A percentile compares a stretch with the other conserved stretches of the same genome.
Evolutionary conservation across 2,797 vertebrate species (phyloP).

Genomic region (Brotula barbata): DNA sequence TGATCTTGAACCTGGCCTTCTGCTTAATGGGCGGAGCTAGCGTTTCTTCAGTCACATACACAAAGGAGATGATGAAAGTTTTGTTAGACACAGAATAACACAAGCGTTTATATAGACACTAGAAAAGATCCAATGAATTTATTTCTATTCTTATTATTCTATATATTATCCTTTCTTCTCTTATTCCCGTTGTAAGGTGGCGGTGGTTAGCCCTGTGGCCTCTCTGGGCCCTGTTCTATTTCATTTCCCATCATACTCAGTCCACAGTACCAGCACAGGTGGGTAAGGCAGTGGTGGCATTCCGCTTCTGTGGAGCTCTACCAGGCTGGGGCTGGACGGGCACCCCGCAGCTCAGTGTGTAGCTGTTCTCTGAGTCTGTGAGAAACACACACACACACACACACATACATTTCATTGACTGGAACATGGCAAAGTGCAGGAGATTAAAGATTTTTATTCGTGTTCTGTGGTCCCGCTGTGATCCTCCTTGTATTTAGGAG

Average conservation of each 20-base stretch:
- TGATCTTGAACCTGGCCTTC: slow-evolving; percentile 94
- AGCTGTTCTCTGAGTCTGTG: slow-evolving; percentile 92
- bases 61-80: slow-evolving; percentile 13
- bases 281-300: slow-evolving; percentile 68
- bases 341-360: slow-evolving; percentile 89
- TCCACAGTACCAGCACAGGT: slow-evolving; percentile 81
- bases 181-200: too few relatives aligned
- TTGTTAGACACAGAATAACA: not conserved
- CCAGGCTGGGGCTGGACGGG: slow-evolving; percentile 81
- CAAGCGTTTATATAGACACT: too few relatives aligned
- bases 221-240: not conserved
- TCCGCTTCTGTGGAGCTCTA: slow-evolving; percentile 81
- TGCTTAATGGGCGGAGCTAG: slow-evolving; percentile 86
- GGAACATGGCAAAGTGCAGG: slow-evolving; percentile 15
- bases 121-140: too few relatives aligned
- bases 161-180: too few relatives aligned
- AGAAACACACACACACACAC: slow-evolving; percentile 18
- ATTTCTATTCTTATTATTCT: too few relatives aligned
- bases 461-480: slow-evolving; percentile 40
- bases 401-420: slow-evolving; percentile 45
- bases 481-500: slow-evolving; percentile 39
- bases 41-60: slow-evolving; percentile 72
- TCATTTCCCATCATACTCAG: slow-evolving; percentile 22
- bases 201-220: too few relatives aligned
- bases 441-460: slow-evolving; percentile 37